Evolutionary conservation across 2,888 invertebrate species (phyloP), one percentile per base, ranked within the genome.

Genomic region (Argyra leucocephala): DNA sequence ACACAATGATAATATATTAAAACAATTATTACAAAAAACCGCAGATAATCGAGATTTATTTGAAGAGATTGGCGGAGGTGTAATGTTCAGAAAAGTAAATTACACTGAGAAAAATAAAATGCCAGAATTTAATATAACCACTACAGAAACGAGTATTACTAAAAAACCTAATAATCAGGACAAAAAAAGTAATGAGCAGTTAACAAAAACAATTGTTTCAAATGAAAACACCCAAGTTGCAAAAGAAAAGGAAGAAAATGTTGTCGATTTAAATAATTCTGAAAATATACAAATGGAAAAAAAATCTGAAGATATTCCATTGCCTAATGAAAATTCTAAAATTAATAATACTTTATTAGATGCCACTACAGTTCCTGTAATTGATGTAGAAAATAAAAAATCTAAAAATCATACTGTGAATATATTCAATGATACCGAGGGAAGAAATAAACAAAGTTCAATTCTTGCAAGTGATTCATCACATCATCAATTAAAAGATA

Each of bases 41-140:
- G 73, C 74, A 7, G 71, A 73, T 1, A 72, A 69, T 57, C 71
- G 73, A 59, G 76, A 75, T 22, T 75, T 73, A 64, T 79, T 79
- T 57, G 78, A 79, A 66, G 78, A 79, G 68, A 69, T 79, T 5
- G 80, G 80, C 0, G 80, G 76, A 5, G 79, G 80, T 1, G 80
- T 79, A 2, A 77, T 79, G 24, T 77, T 77, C n/a, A 80, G 78
- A 67, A 78, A 78, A 66, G 75, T 75, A 37, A 76, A 76, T 31
- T 74, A 71, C 1, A 64, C 66, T 10, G 58, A 60, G 0, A 59
- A 62, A 21, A 65, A 21, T 12, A 23, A 57, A n/a, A 63, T 6
- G 3, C 48, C 5, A 73, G 76, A 15, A 76, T 77, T 37, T 73
- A 74, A 62, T 64, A 48, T 31, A 57, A 22, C 18, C 24, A 57